Evolutionary conservation across 1,140 invertebrate species (phyloP), one percentile per base, ranked within the genome.

Genomic region (Scaptomyza hsui): DNA sequence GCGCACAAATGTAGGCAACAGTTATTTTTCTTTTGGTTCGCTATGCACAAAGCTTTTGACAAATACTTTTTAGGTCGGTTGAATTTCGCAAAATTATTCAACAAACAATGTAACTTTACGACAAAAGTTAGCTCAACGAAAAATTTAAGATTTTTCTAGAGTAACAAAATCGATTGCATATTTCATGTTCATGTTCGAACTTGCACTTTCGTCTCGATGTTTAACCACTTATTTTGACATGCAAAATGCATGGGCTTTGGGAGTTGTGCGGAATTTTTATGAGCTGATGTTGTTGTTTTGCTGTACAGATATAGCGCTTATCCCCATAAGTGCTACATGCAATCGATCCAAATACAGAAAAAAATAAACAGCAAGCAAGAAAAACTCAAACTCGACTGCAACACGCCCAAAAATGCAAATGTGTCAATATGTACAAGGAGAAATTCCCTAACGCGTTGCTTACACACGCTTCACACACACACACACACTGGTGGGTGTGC

Each of bases 371-470:
- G 3, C 29, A 18, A 45, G 24, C 26, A 49, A 13, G 32, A 19
- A 15, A 26, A 52, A 29, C 21, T 44, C 13, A 6, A 45, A 16
- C 42, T 15, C 45, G 49, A 44, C 16, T 75, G 77, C 77, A 69
- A 15, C 41, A 21, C 19, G 39, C n/a, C n/a, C 44, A 32, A 75
- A 69, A 69, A 83, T 85, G 67, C 79, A 82, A 78, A 85, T 79
- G 44, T 62, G 21, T 4, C 21, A 26, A 29, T 7, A 9, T 26
- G 3, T 0, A 29, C 26, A 29, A 41, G 48, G 44, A 19, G n/a
- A 42, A 72, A 75, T 67, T 79, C 77, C 77, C 65, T 32, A 49
- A 65, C 47, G 71, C 51, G 19, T 63, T 29, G 7, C 35, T 55
- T 21, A 45, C 24, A 57, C 41, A 65, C 60, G 26, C 9, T 26